Percentiles rank a stretch among this genome's conserved stretches.
phyloP scores from a whole-genome alignment of 2,113 vertebrate species.

The Cinclus mexicanus region DNA sequence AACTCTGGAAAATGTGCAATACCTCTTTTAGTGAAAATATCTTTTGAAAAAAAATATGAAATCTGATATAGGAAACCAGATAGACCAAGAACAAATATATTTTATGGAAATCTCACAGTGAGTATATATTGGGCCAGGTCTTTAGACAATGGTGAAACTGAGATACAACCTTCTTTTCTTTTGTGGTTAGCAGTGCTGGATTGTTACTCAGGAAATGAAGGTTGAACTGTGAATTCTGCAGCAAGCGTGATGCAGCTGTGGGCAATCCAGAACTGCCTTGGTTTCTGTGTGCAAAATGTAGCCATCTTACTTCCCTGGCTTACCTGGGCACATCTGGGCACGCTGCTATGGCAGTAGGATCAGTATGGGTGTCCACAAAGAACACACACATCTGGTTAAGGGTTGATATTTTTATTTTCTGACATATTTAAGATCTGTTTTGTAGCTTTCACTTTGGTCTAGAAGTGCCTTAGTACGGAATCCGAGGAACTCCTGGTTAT shows the following conservation, averaged over 20 bases:
- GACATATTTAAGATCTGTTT: neutral
- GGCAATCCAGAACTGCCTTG: neutral
- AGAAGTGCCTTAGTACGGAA: neutral
- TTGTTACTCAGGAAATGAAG: neutral
- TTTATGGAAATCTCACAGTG: neutral
- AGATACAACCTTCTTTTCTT: neutral
- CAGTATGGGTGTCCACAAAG: neutral
- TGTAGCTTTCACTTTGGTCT: neutral
- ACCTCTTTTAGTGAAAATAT: neutral
- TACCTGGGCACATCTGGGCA: neutral
- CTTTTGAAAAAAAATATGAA: neutral
- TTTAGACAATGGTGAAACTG: neutral
- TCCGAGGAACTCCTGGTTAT: neutral
- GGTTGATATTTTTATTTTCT: neutral
- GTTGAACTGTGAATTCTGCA: neutral
- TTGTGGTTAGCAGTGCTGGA: neutral
- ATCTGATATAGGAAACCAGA: neutral
- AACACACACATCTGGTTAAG: neutral
- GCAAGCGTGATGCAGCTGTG: neutral
- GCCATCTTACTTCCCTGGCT: neutral
- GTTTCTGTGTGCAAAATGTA: neutral
- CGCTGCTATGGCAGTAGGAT: neutral
- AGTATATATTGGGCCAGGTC: neutral
- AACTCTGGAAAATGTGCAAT: slow-evolving; percentile 7
- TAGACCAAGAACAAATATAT: neutral